Evolutionary conservation across 2,888 invertebrate species (phyloP).

Genomic region (Prenolepis imparis): DNA sequence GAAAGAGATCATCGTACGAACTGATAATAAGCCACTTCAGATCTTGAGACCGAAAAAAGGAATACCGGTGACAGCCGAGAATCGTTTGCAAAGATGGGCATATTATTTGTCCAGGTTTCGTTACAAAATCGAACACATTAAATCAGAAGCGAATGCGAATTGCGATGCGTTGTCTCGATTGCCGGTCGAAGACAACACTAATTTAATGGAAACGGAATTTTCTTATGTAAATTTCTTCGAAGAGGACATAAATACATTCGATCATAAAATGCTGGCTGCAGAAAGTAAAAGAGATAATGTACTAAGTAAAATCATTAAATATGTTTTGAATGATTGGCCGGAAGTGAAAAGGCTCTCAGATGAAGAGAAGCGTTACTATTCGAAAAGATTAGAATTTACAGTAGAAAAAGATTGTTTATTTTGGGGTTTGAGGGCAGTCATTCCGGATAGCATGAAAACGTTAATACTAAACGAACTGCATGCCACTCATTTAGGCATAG

Average conservation of each 20-base stretch:
- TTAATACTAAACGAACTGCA: slow-evolving; percentile 55
- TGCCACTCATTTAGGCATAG: slow-evolving; percentile 66
- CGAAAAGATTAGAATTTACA: slow-evolving; percentile 50
- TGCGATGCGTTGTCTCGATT: slow-evolving; percentile 42
- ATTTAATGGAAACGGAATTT: too few species aligned
- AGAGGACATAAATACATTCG: slow-evolving; percentile 17
- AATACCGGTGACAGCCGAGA: background rate
- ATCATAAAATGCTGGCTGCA: slow-evolving; percentile 46
- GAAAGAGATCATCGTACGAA: background rate
- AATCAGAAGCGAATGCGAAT: slow-evolving; percentile 23
- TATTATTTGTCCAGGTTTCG: background rate
- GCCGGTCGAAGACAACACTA: background rate
- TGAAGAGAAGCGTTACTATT: slow-evolving; percentile 3
- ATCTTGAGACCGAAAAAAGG: background rate
- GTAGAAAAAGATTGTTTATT: slow-evolving; percentile 59
- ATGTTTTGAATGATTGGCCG: slow-evolving; percentile 56
- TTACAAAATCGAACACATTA: background rate
- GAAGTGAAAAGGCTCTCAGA: background rate
- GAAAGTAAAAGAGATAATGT: slow-evolving; percentile 54
- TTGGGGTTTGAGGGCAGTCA: slow-evolving; percentile 55
- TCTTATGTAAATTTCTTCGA: slow-evolving; percentile 55
- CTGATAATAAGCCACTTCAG: background rate
- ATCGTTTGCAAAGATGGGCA: background rate
- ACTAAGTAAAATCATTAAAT: slow-evolving; percentile 49
- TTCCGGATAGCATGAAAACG: slow-evolving; percentile 34